These are phyloP conservation scores for Aurelia sp. DNA, from an alignment of 30 jellyfish, hydroid and myxozoan species.

Conservation along the genomic window DNA sequence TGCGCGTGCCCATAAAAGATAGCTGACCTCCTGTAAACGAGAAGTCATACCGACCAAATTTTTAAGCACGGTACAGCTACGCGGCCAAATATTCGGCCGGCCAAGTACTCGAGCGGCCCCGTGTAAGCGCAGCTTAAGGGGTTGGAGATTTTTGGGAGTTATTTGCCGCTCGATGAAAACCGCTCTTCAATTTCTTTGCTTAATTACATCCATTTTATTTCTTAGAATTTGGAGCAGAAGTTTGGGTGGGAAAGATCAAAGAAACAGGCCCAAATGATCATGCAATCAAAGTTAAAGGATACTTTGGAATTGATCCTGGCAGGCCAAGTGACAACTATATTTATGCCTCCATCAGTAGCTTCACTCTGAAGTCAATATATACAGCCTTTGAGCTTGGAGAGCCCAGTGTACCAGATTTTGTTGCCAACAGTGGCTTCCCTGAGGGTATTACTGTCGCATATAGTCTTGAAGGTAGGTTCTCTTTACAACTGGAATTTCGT, in stretches of 20 bases:
- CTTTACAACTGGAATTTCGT: neutral
- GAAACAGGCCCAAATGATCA: slow-evolving; percentile 38
- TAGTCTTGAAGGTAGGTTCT: slow-evolving; percentile 26
- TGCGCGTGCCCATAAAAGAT: no score
- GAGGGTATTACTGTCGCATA: slow-evolving; percentile 46
- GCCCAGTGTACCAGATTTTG: slow-evolving; percentile 19
- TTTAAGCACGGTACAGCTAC: no score
- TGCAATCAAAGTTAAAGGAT: slow-evolving; percentile 29
- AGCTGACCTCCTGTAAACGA: no score
- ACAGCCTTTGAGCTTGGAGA: slow-evolving; percentile 55
- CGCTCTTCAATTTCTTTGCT: no score
- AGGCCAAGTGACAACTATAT: slow-evolving; percentile 37
- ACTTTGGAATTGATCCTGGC: slow-evolving; percentile 56
- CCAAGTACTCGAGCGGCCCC: no score
- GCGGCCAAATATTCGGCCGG: no score
- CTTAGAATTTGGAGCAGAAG: slow-evolving; percentile 62
- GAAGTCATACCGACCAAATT: no score
- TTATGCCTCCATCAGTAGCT: slow-evolving; percentile 47
- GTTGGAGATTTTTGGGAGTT: no score
- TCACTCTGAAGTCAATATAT: slow-evolving; percentile 22
- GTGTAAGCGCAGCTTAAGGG: no score
- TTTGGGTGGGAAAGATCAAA: slow-evolving; percentile 49
- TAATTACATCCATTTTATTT: neutral
- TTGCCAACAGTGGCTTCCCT: slow-evolving; percentile 46
- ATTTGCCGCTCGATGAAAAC: no score